Base-by-base conservation (phyloP, 2,888 invertebrate genomes). In the Empis livida region DNA sequence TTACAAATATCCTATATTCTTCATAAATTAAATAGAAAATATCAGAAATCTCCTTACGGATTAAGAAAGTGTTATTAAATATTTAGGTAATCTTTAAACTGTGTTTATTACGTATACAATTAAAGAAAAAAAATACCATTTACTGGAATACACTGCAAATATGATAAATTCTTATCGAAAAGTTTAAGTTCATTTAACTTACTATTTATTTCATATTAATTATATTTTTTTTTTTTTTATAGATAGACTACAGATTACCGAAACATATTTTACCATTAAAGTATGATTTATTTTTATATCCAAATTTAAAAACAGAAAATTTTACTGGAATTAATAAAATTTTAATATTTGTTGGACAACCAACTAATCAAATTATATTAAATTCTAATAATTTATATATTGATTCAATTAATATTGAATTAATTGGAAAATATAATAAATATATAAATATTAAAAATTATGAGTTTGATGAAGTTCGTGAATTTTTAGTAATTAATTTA, bases 281-380 rank as follows among this genome's bases (percentile, higher is more conserved):
- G 51, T 90, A 90, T 61, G 77, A 82, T 55, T 67, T 90, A 5
- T 71, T 70, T 44, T 65, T 89, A 31, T 69, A 75, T 59, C 88
- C 89, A 0, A 68, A 84, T 56, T 68, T 84, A 51, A 65, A 73
- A 52, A 61, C 73, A 57, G 75, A 74, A 49, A 60, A 57, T 11
- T 80, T 77, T 55, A 57, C 53, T 41, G 88, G 85, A 13, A 69
- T 65, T 44, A 76, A 79, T 0, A 59, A 54, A 1, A 77, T 81
- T 39, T 55, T 53, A 1, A 51, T 81, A 0, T 54, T 64, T 8
- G 65, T 79, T 10, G 49, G 59, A 3, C 56, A 69, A 56, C 56
- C 68, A 2, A 73, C 75, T 1, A 59, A 68, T 48, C 59, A 57
- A 50, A 72, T 84, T 44, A 64, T 74, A 1, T 59, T 88, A 41